Percentiles rank a stretch among this genome's conserved stretches.
phyloP scores from a whole-genome alignment of 2,888 invertebrate genomes.

The Drosophila anomalata region DNA sequence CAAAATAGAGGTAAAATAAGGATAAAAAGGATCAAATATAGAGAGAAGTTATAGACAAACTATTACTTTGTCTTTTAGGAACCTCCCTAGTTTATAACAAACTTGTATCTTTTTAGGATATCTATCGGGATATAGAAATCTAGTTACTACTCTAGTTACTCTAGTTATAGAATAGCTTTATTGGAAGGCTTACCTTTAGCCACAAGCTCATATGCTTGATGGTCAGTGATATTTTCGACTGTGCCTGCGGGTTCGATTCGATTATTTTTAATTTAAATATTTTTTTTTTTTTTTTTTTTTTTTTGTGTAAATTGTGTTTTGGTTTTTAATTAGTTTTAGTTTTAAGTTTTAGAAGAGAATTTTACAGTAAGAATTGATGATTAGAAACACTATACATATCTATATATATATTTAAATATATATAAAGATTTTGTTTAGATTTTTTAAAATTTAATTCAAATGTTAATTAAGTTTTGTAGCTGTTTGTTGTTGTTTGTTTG shows the following conservation, averaged over 20 bases:
- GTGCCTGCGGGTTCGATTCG: conserved; percentile 38
- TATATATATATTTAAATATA: conserved; percentile 16
- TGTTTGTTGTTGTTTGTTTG: conserved; percentile 24
- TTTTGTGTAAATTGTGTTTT: conserved; percentile 37
- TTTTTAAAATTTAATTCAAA: conserved; percentile 15
- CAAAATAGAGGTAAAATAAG: too few species aligned
- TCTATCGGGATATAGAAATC: too few species aligned
- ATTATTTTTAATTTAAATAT: conserved; percentile 18
- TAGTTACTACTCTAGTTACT: too few species aligned
- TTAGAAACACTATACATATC: conserved; percentile 38
- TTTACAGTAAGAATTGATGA: conserved; percentile 34
- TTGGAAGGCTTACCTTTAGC: conserved; percentile 38
- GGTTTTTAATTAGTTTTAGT: conserved; percentile 22
- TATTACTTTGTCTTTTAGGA: too few species aligned
- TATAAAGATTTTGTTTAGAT: conserved; percentile 13
- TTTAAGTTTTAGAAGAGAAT: conserved; percentile 37
- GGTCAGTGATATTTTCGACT: conserved; percentile 31
- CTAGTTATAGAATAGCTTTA: neutral
- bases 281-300: conserved; percentile 11
- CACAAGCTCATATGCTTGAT: conserved; percentile 39
- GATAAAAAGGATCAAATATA: too few species aligned
- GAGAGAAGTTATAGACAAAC: too few species aligned
- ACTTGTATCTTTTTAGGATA: too few species aligned
- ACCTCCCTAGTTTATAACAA: too few species aligned
- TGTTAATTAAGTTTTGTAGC: conserved; percentile 14